Conservation (phyloP, 2,797 vertebrate genomes). For the Hyperoplus immaculatus region DNA sequence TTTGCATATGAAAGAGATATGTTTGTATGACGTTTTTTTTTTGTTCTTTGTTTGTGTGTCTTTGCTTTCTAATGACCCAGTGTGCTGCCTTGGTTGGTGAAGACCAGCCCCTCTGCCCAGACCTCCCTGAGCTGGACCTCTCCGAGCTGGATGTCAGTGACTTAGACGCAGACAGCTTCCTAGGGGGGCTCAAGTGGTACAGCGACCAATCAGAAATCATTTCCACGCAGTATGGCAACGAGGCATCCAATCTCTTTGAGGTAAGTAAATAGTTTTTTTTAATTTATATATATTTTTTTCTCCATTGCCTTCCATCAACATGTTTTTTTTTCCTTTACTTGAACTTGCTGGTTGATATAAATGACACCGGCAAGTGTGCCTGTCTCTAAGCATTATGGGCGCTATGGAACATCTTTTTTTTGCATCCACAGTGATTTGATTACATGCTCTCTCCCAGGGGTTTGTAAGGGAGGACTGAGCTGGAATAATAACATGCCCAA, state of each 20-base stretch:
- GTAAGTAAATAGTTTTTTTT: conserved; percentile 82
- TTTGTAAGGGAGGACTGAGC: conserved; percentile 35
- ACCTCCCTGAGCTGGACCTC: conserved; percentile 99
- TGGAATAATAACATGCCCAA: conserved; percentile 29
- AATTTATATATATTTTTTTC: neutral
- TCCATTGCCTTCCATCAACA: neutral
- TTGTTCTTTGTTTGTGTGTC: conserved; percentile 12
- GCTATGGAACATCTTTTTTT: conserved; percentile 8
- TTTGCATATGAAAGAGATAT: conserved; percentile 34
- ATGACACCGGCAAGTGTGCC: neutral
- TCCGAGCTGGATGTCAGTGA: conserved; percentile 99
- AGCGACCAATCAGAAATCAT: conserved; percentile 99
- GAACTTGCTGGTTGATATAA: neutral
- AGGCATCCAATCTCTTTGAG: conserved; percentile 96
- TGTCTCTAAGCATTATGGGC: neutral
- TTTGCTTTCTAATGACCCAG: conserved; percentile 71
- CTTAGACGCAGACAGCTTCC: conserved; percentile 97
- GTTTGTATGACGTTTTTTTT: conserved; percentile 54
- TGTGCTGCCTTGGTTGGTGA: conserved; percentile 99
- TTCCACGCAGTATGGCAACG: conserved; percentile 97
- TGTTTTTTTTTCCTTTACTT: neutral
- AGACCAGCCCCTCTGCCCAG: conserved; percentile 99
- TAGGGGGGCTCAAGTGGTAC: conserved; percentile 99
- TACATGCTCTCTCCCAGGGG: conserved; percentile 31
- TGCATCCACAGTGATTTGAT: conserved; percentile 30